These are phyloP conservation scores for Lasioglossum baleicum DNA, from an alignment of 1,140 invertebrate species.

Conservation along the genomic window DNA sequence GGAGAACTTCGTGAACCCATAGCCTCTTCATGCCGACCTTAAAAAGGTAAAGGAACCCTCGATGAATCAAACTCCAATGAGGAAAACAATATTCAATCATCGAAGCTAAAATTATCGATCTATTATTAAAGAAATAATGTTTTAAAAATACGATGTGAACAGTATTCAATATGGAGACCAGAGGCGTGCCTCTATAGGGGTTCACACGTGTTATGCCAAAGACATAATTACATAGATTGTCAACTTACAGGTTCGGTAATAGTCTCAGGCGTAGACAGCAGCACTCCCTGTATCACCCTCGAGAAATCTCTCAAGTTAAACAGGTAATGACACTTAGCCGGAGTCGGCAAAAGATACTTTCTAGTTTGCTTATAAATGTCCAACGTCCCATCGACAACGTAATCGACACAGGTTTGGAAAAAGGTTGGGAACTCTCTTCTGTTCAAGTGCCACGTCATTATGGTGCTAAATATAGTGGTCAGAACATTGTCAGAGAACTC, in stretches of 20 bases:
- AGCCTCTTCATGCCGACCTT: constrained; percentile 89
- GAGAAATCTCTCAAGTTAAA: constrained; percentile 97
- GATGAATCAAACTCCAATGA: too few species aligned
- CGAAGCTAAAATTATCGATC: neutral
- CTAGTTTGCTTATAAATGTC: constrained; percentile 92
- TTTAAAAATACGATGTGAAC: too few species aligned
- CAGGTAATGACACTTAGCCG: constrained; percentile 95
- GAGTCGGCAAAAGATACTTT: constrained; percentile 92
- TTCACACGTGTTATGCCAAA: too few species aligned
- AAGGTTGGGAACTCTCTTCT: constrained; percentile 93
- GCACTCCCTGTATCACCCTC: constrained; percentile 89
- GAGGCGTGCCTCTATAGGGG: too few species aligned
- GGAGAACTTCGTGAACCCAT: constrained; percentile 96
- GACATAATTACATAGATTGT: neutral
- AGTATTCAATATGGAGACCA: too few species aligned
- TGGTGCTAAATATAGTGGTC: constrained; percentile 92
- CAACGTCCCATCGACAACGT: constrained; percentile 91
- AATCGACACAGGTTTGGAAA: constrained; percentile 91
- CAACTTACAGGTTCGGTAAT: constrained; percentile 59
- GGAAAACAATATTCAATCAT: too few species aligned
- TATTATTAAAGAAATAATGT: too few species aligned
- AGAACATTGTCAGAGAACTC: constrained; percentile 94
- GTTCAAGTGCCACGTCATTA: constrained; percentile 95
- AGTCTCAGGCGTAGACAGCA: constrained; percentile 66
- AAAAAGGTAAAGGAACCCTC: neutral